Percentiles rank a stretch among this genome's conserved stretches.
phyloP scores from a whole-genome alignment of 1,140 invertebrate genomes.

The Hylaeus anthracinus region DNA sequence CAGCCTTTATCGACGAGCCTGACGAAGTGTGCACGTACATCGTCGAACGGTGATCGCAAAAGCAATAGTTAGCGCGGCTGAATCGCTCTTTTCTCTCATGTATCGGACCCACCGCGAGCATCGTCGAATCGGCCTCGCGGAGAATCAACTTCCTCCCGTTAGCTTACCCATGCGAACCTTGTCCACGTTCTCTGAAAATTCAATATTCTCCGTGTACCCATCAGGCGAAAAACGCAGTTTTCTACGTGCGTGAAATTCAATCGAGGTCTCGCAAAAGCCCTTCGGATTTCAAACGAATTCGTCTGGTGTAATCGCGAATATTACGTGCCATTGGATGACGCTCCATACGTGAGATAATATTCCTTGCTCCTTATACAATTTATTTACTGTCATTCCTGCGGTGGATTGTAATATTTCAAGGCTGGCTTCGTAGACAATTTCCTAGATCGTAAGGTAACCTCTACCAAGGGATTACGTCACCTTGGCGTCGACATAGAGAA shows the following conservation, averaged over 20 bases:
- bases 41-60: slow-evolving; percentile 39
- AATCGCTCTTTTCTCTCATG: slow-evolving; percentile 1
- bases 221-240: background rate
- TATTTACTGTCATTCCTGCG: too few relatives aligned
- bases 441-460: too few relatives aligned
- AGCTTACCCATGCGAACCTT: background rate
- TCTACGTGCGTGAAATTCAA: slow-evolving; percentile 13
- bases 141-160: slow-evolving; percentile 8
- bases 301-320: background rate
- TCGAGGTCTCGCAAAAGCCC: background rate
- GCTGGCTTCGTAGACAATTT: too few relatives aligned
- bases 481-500: too few relatives aligned
- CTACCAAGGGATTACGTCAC: too few relatives aligned
- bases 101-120: background rate
- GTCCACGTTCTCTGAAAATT: background rate
- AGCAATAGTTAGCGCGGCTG: slow-evolving; percentile 15
- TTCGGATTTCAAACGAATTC: background rate
- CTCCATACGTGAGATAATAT: background rate
- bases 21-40: slow-evolving; percentile 17
- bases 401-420: too few relatives aligned
- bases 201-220: slow-evolving; percentile 7
- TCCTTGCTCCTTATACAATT: too few relatives aligned
- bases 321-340: background rate
- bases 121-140: background rate
- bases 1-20: slow-evolving; percentile 12